These are phyloP conservation scores for Pangasius krempfi DNA, from an alignment of 2,797 vertebrate species.

Conservation along the genomic window DNA sequence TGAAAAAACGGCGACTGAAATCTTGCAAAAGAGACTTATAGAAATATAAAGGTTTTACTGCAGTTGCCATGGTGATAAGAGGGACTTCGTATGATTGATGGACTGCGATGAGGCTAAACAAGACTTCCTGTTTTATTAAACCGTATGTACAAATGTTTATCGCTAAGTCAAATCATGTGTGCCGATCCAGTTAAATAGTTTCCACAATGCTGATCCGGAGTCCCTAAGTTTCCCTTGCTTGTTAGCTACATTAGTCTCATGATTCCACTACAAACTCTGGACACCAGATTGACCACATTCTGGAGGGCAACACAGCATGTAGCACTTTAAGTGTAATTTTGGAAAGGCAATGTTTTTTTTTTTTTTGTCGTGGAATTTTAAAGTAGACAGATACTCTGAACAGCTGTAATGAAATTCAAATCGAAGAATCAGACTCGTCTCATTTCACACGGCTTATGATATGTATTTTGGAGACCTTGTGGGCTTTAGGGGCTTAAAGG, in stretches of 20 bases:
- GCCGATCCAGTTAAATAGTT: background rate
- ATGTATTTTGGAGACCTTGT: conserved; percentile 35
- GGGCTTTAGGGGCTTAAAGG: background rate
- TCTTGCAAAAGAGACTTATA: background rate
- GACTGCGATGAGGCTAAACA: background rate
- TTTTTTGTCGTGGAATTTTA: background rate
- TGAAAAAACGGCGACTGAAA: background rate
- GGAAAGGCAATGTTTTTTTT: background rate
- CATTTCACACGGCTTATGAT: conserved; percentile 35
- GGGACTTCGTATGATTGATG: background rate
- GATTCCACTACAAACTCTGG: background rate
- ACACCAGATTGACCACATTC: background rate
- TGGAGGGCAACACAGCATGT: too few species aligned
- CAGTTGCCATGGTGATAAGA: background rate
- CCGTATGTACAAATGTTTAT: background rate
- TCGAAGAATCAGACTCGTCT: conserved; percentile 17
- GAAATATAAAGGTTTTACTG: background rate
- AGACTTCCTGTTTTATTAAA: background rate
- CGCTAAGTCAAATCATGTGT: background rate
- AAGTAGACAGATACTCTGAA: background rate
- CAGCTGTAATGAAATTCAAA: background rate
- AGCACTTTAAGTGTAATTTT: too few species aligned
- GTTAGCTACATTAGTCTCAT: background rate
- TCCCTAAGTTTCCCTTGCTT: background rate
- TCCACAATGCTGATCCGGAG: background rate